Evolutionary conservation across 2,888 invertebrate species (phyloP).

Genomic region (Cordylochernes scorpioides): DNA sequence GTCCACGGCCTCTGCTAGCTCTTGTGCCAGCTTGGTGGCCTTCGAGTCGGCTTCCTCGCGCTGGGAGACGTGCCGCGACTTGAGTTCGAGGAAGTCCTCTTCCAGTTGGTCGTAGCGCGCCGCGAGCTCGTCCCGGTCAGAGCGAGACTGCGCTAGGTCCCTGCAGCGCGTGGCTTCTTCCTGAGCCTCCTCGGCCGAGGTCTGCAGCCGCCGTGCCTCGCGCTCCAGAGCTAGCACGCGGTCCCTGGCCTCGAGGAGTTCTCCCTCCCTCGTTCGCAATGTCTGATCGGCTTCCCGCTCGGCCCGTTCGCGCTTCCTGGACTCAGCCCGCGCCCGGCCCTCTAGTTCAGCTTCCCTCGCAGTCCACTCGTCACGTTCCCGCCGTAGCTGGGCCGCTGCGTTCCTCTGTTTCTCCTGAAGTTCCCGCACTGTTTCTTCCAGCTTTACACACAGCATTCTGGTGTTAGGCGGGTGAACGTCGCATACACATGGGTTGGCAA

Average conservation of each 20-base stretch:
- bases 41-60: conserved; percentile 47
- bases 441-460: too few relatives aligned
- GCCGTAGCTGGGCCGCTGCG: conserved; percentile 19
- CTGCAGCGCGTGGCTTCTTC: conserved; percentile 42
- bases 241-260: conserved; percentile 15
- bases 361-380: conserved; percentile 36
- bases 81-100: conserved; percentile 56
- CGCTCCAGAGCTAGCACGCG: conserved; percentile 14
- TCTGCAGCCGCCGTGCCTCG: conserved; percentile 11
- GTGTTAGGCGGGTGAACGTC: too few relatives aligned
- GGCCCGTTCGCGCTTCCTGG: conserved; percentile 37
- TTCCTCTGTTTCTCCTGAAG: conserved; percentile 29
- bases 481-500: too few relatives aligned
- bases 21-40: conserved; percentile 32
- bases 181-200: conserved; percentile 15
- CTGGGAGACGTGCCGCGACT: conserved; percentile 50
- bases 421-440: too few relatives aligned
- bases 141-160: conserved; percentile 36
- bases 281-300: conserved; percentile 40
- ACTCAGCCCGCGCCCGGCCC: conserved; percentile 26
- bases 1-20: conserved; percentile 31
- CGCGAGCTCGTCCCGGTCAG: conserved; percentile 49
- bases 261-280: conserved; percentile 16
- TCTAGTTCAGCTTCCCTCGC: conserved; percentile 26
- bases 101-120: conserved; percentile 45